Conservation (phyloP, 2,113 vertebrate genomes). For the Clarias gariepinus region DNA sequence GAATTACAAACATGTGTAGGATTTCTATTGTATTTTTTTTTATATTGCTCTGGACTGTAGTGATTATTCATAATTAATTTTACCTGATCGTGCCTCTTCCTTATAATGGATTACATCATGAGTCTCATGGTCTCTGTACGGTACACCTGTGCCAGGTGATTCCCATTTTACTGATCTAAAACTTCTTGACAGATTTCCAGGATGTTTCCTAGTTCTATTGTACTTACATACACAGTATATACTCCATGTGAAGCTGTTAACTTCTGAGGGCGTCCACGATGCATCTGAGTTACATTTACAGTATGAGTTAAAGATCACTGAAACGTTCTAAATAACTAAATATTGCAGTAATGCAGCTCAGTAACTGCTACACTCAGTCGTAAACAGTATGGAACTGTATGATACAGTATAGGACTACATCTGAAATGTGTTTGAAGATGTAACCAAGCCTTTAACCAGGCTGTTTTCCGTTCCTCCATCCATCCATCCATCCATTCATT, state of each 20-base stretch:
- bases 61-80: not conserved
- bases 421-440: too few relatives aligned
- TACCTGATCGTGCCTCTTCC: not conserved
- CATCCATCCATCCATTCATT: too few relatives aligned
- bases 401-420: too few relatives aligned
- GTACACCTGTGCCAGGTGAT: not conserved
- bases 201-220: not conserved
- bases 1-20: not conserved
- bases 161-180: not conserved
- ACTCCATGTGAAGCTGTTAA: not conserved
- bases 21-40: not conserved
- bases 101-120: not conserved
- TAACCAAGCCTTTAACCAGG: too few relatives aligned
- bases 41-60: not conserved
- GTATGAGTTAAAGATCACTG: not conserved
- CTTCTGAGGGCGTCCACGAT: not conserved
- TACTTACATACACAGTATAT: not conserved
- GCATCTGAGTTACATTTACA: not conserved
- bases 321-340: not conserved
- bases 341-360: not conserved
- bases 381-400: too few relatives aligned
- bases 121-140: not conserved
- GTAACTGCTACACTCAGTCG: not conserved
- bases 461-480: too few relatives aligned
- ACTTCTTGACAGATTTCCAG: not conserved